Evolutionary conservation across 2,888 invertebrate genomes (phyloP).

Genomic region (Blastobasis lacticolella): DNA sequence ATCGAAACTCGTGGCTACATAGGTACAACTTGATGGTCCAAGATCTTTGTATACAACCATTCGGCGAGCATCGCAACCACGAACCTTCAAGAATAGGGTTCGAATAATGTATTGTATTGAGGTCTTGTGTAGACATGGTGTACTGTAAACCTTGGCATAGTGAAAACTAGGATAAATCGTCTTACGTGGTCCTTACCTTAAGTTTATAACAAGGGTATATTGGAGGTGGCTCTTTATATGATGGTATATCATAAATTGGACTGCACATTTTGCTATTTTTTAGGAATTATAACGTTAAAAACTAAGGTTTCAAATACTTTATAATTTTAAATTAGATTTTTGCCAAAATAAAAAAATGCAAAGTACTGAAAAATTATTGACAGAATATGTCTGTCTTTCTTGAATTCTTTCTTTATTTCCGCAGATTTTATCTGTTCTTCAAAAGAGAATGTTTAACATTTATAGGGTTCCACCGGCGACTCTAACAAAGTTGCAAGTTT

Average conservation of each 20-base stretch:
- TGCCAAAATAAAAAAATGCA: not conserved
- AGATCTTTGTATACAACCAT: not conserved
- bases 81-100: not conserved
- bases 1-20: not conserved
- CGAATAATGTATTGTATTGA: not conserved
- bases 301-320: not conserved
- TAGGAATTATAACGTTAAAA: not conserved
- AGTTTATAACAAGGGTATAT: slow-evolving; percentile 44
- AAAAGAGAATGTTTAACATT: not conserved
- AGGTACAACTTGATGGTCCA: not conserved
- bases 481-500: too few relatives aligned
- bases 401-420: not conserved
- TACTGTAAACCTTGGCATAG: not conserved
- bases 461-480: not conserved
- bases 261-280: slow-evolving; percentile 34
- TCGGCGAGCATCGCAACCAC: not conserved
- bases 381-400: not conserved
- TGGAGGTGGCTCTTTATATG: slow-evolving; percentile 46
- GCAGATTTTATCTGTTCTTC: not conserved
- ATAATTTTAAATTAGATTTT: not conserved
- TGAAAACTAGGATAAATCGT: not conserved
- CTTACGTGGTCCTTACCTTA: slow-evolving; percentile 25
- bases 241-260: slow-evolving; percentile 35
- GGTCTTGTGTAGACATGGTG: not conserved
- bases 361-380: not conserved